Evolutionary conservation across 2,888 invertebrate species (phyloP).

Genomic region (Brachyptera risi): DNA sequence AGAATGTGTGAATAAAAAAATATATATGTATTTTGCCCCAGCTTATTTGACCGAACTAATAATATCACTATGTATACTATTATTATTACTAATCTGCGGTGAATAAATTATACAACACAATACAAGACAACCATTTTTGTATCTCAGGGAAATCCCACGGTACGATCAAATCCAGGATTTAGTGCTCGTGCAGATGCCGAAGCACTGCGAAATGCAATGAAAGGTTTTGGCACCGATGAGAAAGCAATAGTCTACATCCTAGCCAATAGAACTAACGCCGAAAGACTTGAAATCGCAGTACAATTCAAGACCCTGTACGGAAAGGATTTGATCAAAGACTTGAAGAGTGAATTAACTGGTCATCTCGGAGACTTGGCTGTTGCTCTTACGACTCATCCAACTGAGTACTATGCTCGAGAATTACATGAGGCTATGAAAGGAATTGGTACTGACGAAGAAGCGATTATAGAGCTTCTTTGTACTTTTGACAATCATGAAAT

Average conservation of each 20-base stretch:
- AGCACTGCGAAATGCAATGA: constrained; percentile 83
- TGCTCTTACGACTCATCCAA: constrained; percentile 78
- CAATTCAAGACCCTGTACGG: constrained; percentile 85
- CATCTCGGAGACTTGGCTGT: constrained; percentile 80
- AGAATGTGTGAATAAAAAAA: no score
- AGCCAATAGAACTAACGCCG: constrained; percentile 75
- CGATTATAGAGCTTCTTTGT: constrained; percentile 84
- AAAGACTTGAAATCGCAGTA: constrained; percentile 76
- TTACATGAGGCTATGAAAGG: constrained; percentile 80
- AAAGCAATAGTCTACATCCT: constrained; percentile 82
- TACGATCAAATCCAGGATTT: constrained; percentile 70
- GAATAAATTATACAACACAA: no score
- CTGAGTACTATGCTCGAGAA: constrained; percentile 79
- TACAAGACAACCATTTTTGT: constrained; percentile 1
- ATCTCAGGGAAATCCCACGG: constrained; percentile 71
- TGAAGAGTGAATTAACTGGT: constrained; percentile 85
- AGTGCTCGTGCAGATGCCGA: constrained; percentile 77
- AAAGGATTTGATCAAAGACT: constrained; percentile 69
- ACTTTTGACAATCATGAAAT: constrained; percentile 84
- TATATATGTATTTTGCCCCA: no score
- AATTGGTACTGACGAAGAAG: constrained; percentile 78
- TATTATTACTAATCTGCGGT: no score
- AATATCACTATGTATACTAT: no score
- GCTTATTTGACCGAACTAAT: no score
- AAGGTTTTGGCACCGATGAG: constrained; percentile 90